Evolutionary conservation across 2,888 invertebrate genomes (phyloP).

Genomic region (Oasisia sp.): DNA sequence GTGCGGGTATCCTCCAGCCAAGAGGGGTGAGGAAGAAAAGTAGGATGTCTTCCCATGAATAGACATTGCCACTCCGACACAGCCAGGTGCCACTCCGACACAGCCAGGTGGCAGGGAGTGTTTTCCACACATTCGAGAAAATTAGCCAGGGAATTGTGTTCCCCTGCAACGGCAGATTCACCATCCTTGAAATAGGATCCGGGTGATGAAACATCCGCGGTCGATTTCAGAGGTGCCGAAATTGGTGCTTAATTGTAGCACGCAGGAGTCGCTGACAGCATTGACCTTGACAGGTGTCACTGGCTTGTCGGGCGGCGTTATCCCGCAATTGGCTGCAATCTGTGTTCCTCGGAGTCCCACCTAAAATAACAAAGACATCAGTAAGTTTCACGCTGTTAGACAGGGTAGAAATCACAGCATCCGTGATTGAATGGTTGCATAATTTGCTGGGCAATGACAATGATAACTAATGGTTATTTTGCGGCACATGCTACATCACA

Average conservation of each 20-base stretch:
- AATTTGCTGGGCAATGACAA: background rate
- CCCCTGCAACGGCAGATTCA: background rate
- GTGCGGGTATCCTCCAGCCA: too few species aligned
- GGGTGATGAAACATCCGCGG: background rate
- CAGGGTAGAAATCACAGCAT: background rate
- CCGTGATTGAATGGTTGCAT: background rate
- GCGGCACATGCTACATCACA: background rate
- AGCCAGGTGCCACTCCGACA: background rate
- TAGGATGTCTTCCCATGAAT: background rate
- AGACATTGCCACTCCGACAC: background rate
- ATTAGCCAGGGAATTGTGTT: background rate
- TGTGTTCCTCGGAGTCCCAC: background rate
- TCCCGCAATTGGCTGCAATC: background rate
- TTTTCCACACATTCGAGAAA: background rate
- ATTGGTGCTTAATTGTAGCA: conserved; percentile 1
- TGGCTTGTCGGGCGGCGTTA: background rate
- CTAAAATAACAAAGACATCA: background rate
- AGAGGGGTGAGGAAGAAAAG: too few species aligned
- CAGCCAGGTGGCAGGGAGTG: background rate
- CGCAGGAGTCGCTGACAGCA: background rate
- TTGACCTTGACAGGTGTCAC: background rate
- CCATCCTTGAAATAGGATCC: background rate
- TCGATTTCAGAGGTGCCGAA: background rate
- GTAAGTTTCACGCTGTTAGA: background rate
- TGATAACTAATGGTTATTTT: background rate